Conservation (phyloP, 2,888 invertebrate species). For the Caenorhabditis japonica region DNA sequence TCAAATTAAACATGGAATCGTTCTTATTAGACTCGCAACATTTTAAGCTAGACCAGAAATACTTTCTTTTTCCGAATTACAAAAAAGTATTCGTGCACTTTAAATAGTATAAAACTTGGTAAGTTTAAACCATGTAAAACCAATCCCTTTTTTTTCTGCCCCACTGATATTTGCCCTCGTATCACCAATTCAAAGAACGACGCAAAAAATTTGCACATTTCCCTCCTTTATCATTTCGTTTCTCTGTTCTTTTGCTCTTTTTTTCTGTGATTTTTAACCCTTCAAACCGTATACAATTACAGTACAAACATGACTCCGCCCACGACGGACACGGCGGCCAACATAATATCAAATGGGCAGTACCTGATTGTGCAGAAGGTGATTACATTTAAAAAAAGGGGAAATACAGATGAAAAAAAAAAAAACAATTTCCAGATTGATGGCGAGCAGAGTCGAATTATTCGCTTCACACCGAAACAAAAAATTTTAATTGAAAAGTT, state of each 20-base stretch:
- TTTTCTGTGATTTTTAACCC: neutral
- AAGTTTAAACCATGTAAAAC: neutral
- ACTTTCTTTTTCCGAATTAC: no score
- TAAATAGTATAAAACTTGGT: no score
- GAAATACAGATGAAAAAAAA: neutral
- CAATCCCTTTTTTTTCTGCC: neutral
- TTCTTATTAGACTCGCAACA: no score
- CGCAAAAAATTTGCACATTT: neutral
- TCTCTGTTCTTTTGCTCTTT: neutral
- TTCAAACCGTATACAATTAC: neutral
- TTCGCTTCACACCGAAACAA: slow-evolving; percentile 61
- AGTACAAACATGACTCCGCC: slow-evolving; percentile 27
- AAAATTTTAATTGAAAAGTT: slow-evolving; percentile 70
- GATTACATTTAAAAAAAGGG: neutral
- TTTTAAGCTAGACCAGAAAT: no score
- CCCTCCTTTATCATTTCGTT: neutral
- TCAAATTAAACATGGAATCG: no score
- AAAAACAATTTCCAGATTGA: slow-evolving; percentile 58
- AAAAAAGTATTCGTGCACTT: no score
- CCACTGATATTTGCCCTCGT: neutral
- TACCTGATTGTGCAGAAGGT: slow-evolving; percentile 16
- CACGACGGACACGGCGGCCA: slow-evolving; percentile 10
- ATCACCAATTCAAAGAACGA: no score
- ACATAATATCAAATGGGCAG: neutral
- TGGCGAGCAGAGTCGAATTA: slow-evolving; percentile 68